These are phyloP conservation scores for Rotaria socialis DNA, from an alignment of 2,888 invertebrate species.

Conservation along the genomic window DNA sequence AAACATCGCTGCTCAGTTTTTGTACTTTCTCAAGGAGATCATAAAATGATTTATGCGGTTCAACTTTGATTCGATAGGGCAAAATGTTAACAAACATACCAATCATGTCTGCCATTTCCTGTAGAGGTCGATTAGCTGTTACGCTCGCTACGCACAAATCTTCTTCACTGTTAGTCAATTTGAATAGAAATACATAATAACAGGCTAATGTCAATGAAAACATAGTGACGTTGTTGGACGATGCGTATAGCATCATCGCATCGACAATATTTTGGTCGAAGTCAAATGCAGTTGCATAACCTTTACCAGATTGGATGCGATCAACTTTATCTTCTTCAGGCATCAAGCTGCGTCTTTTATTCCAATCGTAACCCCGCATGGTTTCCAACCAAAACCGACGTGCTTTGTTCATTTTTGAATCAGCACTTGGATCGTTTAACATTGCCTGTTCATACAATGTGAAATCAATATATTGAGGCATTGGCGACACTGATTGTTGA, in stretches of 20 bases:
- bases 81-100: background rate
- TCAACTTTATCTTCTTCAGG: background rate
- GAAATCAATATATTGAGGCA: background rate
- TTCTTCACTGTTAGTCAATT: background rate
- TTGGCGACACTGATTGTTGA: too few species aligned
- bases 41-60: background rate
- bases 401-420: background rate
- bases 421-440: background rate
- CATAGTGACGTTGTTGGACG: background rate
- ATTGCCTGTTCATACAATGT: background rate
- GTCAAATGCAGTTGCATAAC: background rate
- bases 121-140: background rate
- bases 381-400: background rate
- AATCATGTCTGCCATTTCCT: background rate
- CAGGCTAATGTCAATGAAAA: background rate
- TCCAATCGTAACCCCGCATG: background rate
- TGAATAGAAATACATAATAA: background rate
- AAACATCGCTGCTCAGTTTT: too few species aligned
- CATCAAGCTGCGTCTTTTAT: background rate
- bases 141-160: background rate
- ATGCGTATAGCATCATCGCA: too few species aligned
- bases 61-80: background rate
- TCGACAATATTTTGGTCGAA: background rate
- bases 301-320: background rate
- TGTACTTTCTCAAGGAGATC: background rate